Evolutionary conservation across 2,888 invertebrate genomes (phyloP).

Genomic region (Hemistola chrysoprasaria): DNA sequence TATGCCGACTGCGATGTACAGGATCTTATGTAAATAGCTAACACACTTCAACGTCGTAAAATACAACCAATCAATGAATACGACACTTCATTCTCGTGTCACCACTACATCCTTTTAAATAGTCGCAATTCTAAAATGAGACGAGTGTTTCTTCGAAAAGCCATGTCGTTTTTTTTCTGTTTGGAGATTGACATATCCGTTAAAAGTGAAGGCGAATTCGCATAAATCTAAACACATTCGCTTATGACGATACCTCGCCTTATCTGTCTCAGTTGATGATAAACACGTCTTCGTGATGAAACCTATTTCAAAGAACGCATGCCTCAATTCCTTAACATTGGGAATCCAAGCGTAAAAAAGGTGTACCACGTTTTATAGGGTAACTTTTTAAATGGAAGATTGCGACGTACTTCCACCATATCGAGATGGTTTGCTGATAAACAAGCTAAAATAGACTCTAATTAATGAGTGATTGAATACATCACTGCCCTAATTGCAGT

Average conservation of each 20-base stretch:
- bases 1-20: constrained; percentile 14
- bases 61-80: constrained; percentile 16
- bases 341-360: constrained; percentile 55
- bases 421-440: constrained; percentile 52
- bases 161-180: constrained; percentile 16
- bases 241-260: constrained; percentile 38
- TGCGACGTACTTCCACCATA: constrained; percentile 52
- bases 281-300: constrained; percentile 56
- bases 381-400: constrained; percentile 54
- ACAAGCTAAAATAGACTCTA: constrained; percentile 57
- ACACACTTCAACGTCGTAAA: constrained; percentile 12
- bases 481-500: constrained; percentile 53
- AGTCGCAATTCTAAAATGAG: constrained; percentile 10
- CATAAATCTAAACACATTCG: constrained; percentile 28
- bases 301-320: constrained; percentile 53
- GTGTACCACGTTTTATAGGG: constrained; percentile 52
- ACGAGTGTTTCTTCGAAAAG: constrained; percentile 8
- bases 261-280: constrained; percentile 42
- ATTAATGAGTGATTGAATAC: constrained; percentile 63
- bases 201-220: constrained; percentile 30
- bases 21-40: constrained; percentile 16
- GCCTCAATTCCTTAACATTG: constrained; percentile 28
- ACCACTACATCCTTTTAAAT: constrained; percentile 15
- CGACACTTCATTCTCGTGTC: constrained; percentile 13
- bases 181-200: constrained; percentile 20